Evolutionary conservation across 2,113 vertebrate species (phyloP).

Genomic region (Eolophus roseicapilla): DNA sequence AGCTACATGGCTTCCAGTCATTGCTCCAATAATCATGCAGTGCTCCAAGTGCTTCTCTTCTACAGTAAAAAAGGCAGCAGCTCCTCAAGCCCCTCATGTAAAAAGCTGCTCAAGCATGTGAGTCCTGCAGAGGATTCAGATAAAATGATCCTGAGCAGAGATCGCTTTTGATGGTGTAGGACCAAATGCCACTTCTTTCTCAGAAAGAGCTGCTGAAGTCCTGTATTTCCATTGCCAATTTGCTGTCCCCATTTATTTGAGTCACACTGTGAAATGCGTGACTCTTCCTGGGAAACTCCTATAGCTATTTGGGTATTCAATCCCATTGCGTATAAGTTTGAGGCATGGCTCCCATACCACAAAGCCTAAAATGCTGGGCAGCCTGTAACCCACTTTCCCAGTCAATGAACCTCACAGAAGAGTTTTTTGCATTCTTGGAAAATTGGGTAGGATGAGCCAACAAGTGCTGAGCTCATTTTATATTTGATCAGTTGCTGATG

Average conservation of each 20-base stretch:
- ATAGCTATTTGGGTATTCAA: not conserved
- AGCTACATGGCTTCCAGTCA: not conserved
- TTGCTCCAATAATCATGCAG: not conserved
- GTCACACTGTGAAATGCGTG: not conserved
- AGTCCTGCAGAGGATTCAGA: not conserved
- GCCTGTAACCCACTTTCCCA: not conserved
- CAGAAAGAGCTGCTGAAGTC: not conserved
- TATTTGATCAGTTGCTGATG: not conserved
- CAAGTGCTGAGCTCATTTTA: not conserved
- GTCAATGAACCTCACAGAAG: not conserved
- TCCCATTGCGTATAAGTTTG: fast-evolving
- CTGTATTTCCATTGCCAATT: not conserved
- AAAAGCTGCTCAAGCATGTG: not conserved
- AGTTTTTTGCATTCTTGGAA: not conserved
- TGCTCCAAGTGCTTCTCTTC: not conserved
- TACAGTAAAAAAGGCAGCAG: not conserved
- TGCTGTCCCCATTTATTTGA: not conserved
- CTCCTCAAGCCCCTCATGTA: not conserved
- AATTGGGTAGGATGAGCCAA: not conserved
- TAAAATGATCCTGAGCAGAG: not conserved
- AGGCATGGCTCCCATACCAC: fast-evolving
- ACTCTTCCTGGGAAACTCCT: not conserved
- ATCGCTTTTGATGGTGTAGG: not conserved
- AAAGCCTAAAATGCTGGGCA: not conserved
- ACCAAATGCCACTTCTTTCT: not conserved